A percentile compares a stretch with the other conserved stretches of the same genome.
Conservation (phyloP, 2,113 vertebrate genomes). For the Eulacestoma nigropectus region DNA sequence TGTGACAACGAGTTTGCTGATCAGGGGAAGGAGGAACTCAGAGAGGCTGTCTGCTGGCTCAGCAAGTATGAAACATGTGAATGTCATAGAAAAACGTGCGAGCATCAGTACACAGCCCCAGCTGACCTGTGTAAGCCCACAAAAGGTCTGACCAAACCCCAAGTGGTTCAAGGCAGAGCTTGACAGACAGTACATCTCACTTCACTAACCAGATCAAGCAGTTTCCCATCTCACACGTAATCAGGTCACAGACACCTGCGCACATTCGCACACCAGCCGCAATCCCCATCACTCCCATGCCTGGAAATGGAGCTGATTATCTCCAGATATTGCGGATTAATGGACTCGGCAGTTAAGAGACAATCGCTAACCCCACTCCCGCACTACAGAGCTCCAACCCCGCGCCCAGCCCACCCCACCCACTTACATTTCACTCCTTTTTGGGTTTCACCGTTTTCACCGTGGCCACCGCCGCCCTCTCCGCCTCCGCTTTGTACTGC, state of each 20-base stretch:
- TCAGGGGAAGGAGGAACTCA: not conserved
- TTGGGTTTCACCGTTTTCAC: conserved; percentile 82
- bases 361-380: accelerated
- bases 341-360: accelerated
- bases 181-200: accelerated
- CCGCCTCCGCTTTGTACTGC: conserved; percentile 74
- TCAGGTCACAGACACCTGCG: not conserved
- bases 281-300: accelerated
- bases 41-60: not conserved
- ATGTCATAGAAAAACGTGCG: not conserved
- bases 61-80: not conserved
- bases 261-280: accelerated
- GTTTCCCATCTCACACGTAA: accelerated
- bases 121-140: accelerated
- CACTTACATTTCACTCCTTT: conserved; percentile 68
- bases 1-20: not conserved
- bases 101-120: not conserved
- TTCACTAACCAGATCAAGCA: accelerated
- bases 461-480: conserved; percentile 75
- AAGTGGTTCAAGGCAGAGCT: accelerated
- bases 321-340: accelerated
- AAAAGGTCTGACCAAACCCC: not conserved
- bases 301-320: not conserved
- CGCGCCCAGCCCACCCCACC: not conserved
- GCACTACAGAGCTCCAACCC: not conserved